Conservation (phyloP, 92 coral and sea anemone genomes). For the Umimayanthus chanpuru region DNA sequence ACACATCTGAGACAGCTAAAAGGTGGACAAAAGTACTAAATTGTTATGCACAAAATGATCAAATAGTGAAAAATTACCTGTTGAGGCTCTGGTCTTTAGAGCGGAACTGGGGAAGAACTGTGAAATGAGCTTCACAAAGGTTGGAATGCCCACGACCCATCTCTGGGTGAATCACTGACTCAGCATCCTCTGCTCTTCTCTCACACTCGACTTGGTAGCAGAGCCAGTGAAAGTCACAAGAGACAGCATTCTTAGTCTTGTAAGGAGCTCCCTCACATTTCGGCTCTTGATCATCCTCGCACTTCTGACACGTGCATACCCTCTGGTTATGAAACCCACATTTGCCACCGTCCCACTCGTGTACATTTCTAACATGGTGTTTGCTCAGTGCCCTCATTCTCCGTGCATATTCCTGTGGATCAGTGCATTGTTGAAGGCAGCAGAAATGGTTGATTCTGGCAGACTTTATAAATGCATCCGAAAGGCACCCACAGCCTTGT, state of each 20-base stretch:
- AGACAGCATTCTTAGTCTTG: conserved; percentile 34
- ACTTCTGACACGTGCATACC: neutral
- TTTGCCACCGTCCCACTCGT: neutral
- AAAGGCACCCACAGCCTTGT: conserved; percentile 59
- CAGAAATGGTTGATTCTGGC: conserved; percentile 70
- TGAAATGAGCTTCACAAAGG: conserved; percentile 45
- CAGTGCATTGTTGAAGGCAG: conserved; percentile 55
- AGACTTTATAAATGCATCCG: conserved; percentile 41
- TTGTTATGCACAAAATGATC: conserved; percentile 6
- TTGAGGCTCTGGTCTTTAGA: conserved; percentile 50
- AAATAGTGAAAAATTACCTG: conserved; percentile 39
- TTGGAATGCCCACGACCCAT: conserved; percentile 58
- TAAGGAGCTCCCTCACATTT: conserved; percentile 17
- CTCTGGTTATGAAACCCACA: neutral
- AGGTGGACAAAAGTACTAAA: neutral
- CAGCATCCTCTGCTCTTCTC: conserved; percentile 45
- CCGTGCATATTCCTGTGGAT: conserved; percentile 23
- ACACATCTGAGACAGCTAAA: neutral
- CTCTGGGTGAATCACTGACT: conserved; percentile 33
- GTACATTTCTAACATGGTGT: neutral
- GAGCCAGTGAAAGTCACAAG: conserved; percentile 50
- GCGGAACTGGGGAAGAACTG: conserved; percentile 39
- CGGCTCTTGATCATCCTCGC: conserved; percentile 17
- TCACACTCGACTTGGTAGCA: conserved; percentile 59
- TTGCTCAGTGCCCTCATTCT: neutral